Evolutionary conservation across 2,113 vertebrate genomes (phyloP).

Genomic region (Muscicapa adusta): DNA sequence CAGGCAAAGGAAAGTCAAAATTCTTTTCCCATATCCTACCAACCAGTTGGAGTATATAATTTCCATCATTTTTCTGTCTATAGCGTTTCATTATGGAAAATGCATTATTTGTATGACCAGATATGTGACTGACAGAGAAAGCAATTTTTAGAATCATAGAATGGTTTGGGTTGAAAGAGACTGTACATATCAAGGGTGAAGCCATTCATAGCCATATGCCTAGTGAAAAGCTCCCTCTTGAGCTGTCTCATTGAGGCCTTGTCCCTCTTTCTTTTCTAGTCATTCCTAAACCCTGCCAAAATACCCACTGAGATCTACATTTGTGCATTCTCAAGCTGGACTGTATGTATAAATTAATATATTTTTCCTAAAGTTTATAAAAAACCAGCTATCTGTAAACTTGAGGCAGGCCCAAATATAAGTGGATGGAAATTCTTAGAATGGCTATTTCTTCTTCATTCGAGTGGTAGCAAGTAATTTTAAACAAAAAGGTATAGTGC

Average conservation of each 20-base stretch:
- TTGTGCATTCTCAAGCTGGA: background rate
- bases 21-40: background rate
- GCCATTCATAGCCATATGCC: background rate
- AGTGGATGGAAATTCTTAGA: background rate
- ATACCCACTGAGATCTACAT: background rate
- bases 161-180: background rate
- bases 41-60: background rate
- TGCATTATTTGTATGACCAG: background rate
- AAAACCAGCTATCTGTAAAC: background rate
- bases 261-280: background rate
- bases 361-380: background rate
- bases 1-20: background rate
- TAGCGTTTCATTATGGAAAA: background rate
- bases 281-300: background rate
- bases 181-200: background rate
- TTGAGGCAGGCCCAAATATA: background rate
- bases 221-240: too few species aligned
- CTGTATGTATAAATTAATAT: background rate
- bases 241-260: background rate
- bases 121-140: background rate
- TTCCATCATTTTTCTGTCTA: background rate
- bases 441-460: background rate
- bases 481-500: background rate
- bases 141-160: background rate
- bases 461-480: background rate